Evolutionary conservation across 2,888 invertebrate genomes (phyloP), one percentile per base, ranked within the genome.

Genomic region (Tetranychus truncatus): DNA sequence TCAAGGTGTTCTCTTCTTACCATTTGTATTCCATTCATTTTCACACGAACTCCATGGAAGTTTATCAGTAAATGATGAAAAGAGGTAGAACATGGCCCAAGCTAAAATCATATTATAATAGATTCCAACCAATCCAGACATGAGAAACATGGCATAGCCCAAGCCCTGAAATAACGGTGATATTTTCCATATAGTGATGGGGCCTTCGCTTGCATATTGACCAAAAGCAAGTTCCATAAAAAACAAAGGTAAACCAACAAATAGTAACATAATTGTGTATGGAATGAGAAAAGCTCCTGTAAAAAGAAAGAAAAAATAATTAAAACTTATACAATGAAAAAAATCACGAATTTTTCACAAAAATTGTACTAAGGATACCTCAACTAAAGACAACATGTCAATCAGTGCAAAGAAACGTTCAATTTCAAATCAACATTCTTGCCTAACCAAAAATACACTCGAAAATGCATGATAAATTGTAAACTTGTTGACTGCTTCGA

Each of bases 51-150:
- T 80, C 85, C 85, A 85, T 0, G 84, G 84, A 45, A 85, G 79
- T 15, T 45, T 72, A 21, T 81, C 79, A 20, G 82, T 81, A 77
- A 85, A 82, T 11, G 84, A 84, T 6, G 83, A 82, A 78, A 84
- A 82, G 74, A 86, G 81, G 78, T 85, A 86, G 81, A 83, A 84
- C 66, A 86, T 79, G 2, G 85, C 83, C 85, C 85, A 86, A 15
- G 85, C 84, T 18, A 85, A 83, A 77, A 86, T 83, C 81, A 86
- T 83, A 80, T 85, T 85, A 82, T 85, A 85, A 80, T 86, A 86
- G 77, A 86, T 82, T 34, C 84, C 83, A 66, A 85, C 83, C 76
- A 85, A 80, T 71, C 82, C 81, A 1, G 85, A 85, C 76, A 86
- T 83, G 46, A 84, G 80, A 77, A 86, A 84, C 85, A 86, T 85